phyloP scores from a whole-genome alignment of 2,113 vertebrate genomes.

The Ptilonorhynchus violaceus region DNA sequence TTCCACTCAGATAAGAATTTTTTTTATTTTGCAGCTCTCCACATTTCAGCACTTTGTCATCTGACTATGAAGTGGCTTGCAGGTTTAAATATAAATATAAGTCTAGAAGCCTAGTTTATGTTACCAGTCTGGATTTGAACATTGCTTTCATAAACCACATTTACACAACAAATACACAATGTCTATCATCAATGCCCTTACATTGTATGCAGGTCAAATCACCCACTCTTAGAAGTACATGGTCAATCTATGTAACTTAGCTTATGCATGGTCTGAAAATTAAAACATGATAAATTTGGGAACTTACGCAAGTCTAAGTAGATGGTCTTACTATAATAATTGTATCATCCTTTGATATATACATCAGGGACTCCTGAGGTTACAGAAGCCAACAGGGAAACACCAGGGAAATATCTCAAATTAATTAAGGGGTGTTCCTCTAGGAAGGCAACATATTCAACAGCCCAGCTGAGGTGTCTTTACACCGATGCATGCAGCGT shows the following conservation, averaged over 20 bases:
- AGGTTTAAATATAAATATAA: neutral
- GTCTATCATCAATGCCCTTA: neutral
- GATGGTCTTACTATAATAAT: neutral
- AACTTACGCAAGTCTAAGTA: neutral
- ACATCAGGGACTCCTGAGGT: neutral
- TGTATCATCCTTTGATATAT: neutral
- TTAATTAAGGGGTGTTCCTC: neutral
- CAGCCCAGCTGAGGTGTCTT: neutral
- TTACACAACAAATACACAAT: neutral
- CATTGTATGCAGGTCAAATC: neutral
- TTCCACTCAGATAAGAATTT: neutral
- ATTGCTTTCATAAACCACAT: neutral
- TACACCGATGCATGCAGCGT: neutral
- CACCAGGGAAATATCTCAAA: neutral
- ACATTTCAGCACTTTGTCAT: constrained; percentile 3
- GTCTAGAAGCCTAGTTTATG: neutral
- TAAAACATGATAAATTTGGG: neutral
- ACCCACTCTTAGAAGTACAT: neutral
- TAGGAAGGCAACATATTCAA: neutral
- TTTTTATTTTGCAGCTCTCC: neutral
- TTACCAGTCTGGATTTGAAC: neutral
- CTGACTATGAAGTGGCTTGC: neutral
- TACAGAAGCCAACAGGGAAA: neutral
- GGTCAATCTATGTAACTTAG: neutral
- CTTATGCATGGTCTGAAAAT: neutral